Evolutionary conservation across 2,888 invertebrate genomes (phyloP), one percentile per base, ranked within the genome.

Genomic region (Eustalomyia histrio): DNA sequence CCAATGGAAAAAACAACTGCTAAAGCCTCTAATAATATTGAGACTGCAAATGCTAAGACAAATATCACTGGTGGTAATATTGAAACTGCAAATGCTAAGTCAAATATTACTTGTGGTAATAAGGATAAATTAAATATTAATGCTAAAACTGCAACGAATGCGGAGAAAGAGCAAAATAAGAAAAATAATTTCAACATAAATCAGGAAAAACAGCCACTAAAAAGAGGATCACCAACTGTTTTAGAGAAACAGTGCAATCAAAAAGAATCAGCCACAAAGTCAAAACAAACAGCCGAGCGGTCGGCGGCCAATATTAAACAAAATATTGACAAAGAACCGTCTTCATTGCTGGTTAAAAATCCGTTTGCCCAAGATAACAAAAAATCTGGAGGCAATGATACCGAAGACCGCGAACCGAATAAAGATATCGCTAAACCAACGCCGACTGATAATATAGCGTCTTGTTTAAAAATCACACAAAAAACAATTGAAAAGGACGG

Each of bases 381-480:
- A 14, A 50, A 50, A n/a, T 2, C 9, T 35, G 12, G 12, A 18
- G 0, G 1, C 16, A 9, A 65, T 17, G 24, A 39, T 71, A 24
- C 69, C 47, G 5, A 53, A 1, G 43, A 24, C 53, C 17, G 76
- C 50, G 43, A 55, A 58, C 57, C 12, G 39, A 60, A 12, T 24
- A 52, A 71, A 68, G 64, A 61, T 69, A 74, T 8, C 17, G n/a
- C 3, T n/a, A n/a, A 39, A 39, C 2, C 4, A 29, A 29, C 29
- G 7, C 29, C 29, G 29, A 3, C 39, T 12, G 39, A 3, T n/a
- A 47, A 47, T 47, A n/a, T n/a, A n/a, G 43, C n/a, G 14, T 2
- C 6, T n/a, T 5, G 43, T 47, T 14, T n/a, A 6, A 47, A 47
- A 47, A 47, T 5, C n/a, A 14, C 43, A 5, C 65, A 10, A n/a